These are phyloP conservation scores for Anolis apletophallus DNA, from an alignment of 2,797 vertebrate species.

Conservation along the genomic window DNA sequence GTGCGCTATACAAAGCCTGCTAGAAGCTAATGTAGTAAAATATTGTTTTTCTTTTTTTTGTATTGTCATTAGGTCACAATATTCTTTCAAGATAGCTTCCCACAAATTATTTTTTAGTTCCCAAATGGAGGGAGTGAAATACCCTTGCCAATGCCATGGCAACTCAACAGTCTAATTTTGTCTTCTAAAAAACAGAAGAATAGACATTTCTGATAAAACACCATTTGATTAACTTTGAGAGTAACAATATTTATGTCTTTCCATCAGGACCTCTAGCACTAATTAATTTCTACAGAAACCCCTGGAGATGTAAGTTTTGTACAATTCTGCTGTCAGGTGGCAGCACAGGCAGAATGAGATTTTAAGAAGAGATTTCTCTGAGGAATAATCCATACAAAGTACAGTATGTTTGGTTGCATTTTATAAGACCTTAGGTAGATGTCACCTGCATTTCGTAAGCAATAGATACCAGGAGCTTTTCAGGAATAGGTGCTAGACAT, in stretches of 20 bases:
- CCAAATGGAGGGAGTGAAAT: background rate
- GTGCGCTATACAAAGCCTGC: background rate
- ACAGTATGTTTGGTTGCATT: background rate
- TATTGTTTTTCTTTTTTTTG: background rate
- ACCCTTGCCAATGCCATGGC: background rate
- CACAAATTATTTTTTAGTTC: conserved; percentile 1
- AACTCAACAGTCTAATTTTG: background rate
- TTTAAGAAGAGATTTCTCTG: conserved; percentile 5
- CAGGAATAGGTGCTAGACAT: background rate
- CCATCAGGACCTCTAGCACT: background rate
- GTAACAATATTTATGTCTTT: conserved; percentile 23
- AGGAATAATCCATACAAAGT: background rate
- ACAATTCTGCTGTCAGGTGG: background rate
- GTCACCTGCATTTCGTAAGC: background rate
- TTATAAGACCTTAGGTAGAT: background rate
- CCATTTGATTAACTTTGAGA: conserved; percentile 18
- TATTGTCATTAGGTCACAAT: background rate
- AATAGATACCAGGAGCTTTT: background rate
- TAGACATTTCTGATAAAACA: conserved; percentile 10
- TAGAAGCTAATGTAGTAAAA: background rate
- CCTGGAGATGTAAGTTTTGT: background rate
- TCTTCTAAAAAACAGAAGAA: background rate
- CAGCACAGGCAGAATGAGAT: background rate
- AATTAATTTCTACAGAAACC: conserved; percentile 22
- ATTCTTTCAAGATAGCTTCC: background rate